Base-by-base conservation (phyloP, 2,888 invertebrate genomes). In the Diarsia dahlii region DNA sequence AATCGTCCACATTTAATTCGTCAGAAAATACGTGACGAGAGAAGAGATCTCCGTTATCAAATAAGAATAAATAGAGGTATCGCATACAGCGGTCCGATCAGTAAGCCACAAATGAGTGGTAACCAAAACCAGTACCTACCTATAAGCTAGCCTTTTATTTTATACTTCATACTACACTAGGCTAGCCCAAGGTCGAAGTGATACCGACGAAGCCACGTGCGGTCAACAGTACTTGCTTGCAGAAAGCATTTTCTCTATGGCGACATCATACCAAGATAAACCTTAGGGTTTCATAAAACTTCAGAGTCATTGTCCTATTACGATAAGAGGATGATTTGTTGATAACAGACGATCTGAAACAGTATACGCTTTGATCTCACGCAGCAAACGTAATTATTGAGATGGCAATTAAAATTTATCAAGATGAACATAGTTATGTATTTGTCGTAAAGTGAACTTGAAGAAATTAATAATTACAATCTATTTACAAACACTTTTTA, bases 231-330 rank as follows among this genome's bases (percentile, higher is more conserved):
- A 52, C 45, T 46, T 63, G 45, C 58, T 64, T 60, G 70, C 20
- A 84, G 50, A 81, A 74, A 77, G 23, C 56, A 76, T 81, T 78
- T 85, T 76, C 64, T 54, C 58, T 74, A 80, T 67, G 73, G 70
- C 60, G 68, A 70, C 70, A 76, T 72, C 60, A 70, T 69, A 76
- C 64, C 71, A 74, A 86, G 88, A 84, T 85, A 82, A 82, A 80
- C 77, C 76, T 78, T 79, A 79, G 84, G 83, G 85, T 88, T 91
- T 90, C 80, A 90, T 85, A 88, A 89, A 90, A 89, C 87, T 90
- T 87, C 81, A 81, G 87, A 87, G 92, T 91, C 92, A 89, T 91
- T 92, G 91, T 89, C 91, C 92, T 91, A 88, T 88, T 85, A 85
- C 85, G 89, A 91, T 91, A 90, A 89, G 87, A 88, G 87, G 86